Evolutionary conservation across 2,113 vertebrate species (phyloP).

Genomic region (Vidua macroura): DNA sequence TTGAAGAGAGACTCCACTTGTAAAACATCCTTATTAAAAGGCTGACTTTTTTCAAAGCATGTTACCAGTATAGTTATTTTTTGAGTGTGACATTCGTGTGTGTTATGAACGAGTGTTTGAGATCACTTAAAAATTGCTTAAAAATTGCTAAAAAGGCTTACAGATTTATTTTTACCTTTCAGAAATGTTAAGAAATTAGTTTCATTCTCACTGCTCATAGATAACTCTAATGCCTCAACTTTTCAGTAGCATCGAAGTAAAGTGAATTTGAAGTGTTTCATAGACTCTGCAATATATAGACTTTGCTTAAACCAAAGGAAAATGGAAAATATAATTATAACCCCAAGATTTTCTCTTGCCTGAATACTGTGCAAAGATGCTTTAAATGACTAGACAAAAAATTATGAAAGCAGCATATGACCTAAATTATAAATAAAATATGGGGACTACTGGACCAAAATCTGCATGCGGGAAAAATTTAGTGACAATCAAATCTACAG

Average conservation of each 20-base stretch:
- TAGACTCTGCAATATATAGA: not conserved
- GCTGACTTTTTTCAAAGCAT: not conserved
- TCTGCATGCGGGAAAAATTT: not conserved
- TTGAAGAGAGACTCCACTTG: not conserved
- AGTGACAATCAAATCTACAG: not conserved
- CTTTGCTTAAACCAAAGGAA: not conserved
- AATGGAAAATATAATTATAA: not conserved
- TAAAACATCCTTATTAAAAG: not conserved
- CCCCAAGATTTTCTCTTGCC: not conserved
- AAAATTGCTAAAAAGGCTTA: not conserved
- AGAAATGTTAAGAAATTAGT: not conserved
- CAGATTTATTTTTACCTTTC: not conserved
- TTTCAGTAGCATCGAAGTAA: not conserved
- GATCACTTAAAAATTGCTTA: not conserved
- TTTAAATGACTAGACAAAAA: conserved; percentile 56
- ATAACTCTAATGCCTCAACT: not conserved
- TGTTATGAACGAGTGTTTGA: not conserved
- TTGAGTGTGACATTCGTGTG: not conserved
- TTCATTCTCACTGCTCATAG: not conserved
- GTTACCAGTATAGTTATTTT: not conserved
- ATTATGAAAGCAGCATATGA: conserved; percentile 24
- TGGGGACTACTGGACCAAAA: not conserved
- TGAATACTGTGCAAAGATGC: not conserved
- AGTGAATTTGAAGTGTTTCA: not conserved
- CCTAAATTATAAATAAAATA: conserved; percentile 30